Percentiles rank a stretch among this genome's conserved stretches.
phyloP scores from a whole-genome alignment of 2,888 invertebrate species.

The Celastrina argiolus region DNA sequence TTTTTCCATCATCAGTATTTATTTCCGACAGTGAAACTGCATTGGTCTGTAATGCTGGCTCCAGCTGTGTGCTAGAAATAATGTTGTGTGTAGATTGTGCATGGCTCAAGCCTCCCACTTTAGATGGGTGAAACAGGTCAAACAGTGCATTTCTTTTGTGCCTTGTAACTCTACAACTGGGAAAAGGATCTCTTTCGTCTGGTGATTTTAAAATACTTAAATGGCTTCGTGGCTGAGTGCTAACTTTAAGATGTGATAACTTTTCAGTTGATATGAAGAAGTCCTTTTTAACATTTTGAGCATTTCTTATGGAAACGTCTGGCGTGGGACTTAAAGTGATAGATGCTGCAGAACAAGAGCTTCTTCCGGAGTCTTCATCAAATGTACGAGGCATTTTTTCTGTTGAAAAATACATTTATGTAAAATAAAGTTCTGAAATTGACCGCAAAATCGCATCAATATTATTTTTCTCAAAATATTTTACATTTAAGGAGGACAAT shows the following conservation, averaged over 20 bases:
- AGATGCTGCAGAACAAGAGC: conserved; percentile 70
- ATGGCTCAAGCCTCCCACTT: conserved; percentile 64
- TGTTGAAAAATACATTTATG: conserved; percentile 38
- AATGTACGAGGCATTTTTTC: conserved; percentile 59
- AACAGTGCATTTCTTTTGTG: conserved; percentile 56
- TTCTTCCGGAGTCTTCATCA: conserved; percentile 72
- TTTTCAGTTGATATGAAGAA: conserved; percentile 48
- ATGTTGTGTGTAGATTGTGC: conserved; percentile 69
- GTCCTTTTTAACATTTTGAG: conserved; percentile 33
- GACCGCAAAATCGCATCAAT: neutral
- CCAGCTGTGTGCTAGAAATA: conserved; percentile 67
- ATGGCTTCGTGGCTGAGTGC: conserved; percentile 59
- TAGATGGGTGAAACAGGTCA: conserved; percentile 55
- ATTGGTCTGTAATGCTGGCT: conserved; percentile 41
- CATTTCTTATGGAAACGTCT: conserved; percentile 43
- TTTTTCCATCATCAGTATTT: conserved; percentile 42
- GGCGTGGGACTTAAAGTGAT: conserved; percentile 57
- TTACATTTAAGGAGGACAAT: neutral
- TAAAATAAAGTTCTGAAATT: neutral
- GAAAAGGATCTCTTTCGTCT: conserved; percentile 71
- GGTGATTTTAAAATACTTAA: conserved; percentile 62
- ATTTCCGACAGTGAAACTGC: conserved; percentile 58
- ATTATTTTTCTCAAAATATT: neutral
- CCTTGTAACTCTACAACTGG: conserved; percentile 54
- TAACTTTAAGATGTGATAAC: conserved; percentile 74